These are phyloP conservation scores for Parascotia fuliginaria DNA, from an alignment of 2,888 invertebrate genomes.

Conservation along the genomic window DNA sequence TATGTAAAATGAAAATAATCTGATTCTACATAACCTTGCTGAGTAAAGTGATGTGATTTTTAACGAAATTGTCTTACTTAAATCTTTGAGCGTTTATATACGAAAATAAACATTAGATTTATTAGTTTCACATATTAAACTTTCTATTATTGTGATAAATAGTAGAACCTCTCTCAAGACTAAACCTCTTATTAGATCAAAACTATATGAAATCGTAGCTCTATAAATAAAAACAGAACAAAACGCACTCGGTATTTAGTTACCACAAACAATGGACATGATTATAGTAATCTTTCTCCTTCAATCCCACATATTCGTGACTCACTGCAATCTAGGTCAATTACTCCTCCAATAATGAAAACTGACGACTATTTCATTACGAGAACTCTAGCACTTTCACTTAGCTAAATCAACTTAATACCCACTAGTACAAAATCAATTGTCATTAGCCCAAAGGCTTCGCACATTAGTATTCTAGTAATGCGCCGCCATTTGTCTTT, in stretches of 20 bases:
- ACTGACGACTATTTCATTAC: constrained; percentile 6
- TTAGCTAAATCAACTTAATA: constrained; percentile 18
- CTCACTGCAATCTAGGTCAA: constrained; percentile 6
- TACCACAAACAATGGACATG: background rate
- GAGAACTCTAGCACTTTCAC: constrained; percentile 7
- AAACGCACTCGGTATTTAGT: background rate
- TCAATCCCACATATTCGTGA: background rate
- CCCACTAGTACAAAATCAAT: constrained; percentile 30
- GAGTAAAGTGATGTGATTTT: too few relatives aligned
- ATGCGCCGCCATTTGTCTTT: constrained; percentile 32
- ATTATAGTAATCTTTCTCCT: background rate
- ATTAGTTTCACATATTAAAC: too few relatives aligned
- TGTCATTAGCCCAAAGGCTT: constrained; percentile 32
- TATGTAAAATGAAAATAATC: too few relatives aligned
- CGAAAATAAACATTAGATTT: too few relatives aligned
- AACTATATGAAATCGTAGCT: too few relatives aligned
- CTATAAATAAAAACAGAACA: background rate
- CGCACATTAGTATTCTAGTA: constrained; percentile 30
- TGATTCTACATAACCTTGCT: too few relatives aligned
- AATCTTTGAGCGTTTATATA: too few relatives aligned
- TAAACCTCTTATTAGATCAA: too few relatives aligned
- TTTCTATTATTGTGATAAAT: too few relatives aligned
- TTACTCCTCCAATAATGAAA: constrained; percentile 16
- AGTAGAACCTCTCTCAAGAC: too few relatives aligned
- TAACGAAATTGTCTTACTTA: too few relatives aligned